phyloP scores from a whole-genome alignment of 1,140 invertebrate species.

The Thaumatotibia leucotreta region DNA sequence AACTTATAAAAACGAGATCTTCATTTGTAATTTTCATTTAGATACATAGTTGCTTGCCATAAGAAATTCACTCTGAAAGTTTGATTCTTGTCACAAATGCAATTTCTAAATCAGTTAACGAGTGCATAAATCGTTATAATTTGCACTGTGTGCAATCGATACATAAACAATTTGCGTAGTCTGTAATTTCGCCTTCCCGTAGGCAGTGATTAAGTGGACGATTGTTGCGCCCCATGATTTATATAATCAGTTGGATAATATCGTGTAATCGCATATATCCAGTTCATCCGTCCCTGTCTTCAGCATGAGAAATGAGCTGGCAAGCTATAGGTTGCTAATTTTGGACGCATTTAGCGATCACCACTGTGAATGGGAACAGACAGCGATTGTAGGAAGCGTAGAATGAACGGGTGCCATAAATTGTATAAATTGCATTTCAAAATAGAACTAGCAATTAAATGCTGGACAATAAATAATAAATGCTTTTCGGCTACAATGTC shows the following conservation, averaged over 20 bases:
- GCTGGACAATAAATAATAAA: conserved; percentile 39
- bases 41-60: no score
- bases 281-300: conserved; percentile 51
- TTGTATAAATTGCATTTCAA: conserved; percentile 54
- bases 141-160: not conserved
- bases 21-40: no score
- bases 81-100: not conserved
- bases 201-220: conserved; percentile 50
- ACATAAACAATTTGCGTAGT: conserved; percentile 9
- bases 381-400: conserved; percentile 47
- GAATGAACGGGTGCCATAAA: conserved; percentile 41
- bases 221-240: conserved; percentile 48
- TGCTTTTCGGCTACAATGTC: not conserved
- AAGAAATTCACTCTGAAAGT: no score
- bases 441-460: conserved; percentile 52
- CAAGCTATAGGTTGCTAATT: conserved; percentile 64
- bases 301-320: conserved; percentile 61
- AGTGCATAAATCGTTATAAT: not conserved
- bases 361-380: conserved; percentile 58
- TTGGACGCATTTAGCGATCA: conserved; percentile 58
- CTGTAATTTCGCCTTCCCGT: conserved; percentile 18
- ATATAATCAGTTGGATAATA: conserved; percentile 60
- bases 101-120: not conserved
- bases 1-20: no score
- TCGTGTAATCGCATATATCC: conserved; percentile 62